Conservation (phyloP, 2,797 vertebrate species). For the Galaxias olidus region DNA sequence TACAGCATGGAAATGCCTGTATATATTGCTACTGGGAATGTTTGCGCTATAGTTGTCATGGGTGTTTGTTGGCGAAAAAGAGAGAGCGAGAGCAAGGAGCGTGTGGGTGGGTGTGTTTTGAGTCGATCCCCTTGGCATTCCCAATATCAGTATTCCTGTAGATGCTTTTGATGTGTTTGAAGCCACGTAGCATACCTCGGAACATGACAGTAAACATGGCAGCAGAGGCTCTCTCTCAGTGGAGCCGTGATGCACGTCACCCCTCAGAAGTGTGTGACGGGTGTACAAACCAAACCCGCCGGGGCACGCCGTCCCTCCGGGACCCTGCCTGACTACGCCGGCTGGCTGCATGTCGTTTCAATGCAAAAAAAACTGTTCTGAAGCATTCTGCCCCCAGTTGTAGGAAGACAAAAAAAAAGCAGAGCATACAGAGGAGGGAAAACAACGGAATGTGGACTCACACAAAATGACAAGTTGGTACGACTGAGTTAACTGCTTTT, state of each 20-base stretch:
- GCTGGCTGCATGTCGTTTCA: slow-evolving; percentile 58
- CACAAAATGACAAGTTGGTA: slow-evolving; percentile 60
- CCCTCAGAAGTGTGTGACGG: slow-evolving; percentile 77
- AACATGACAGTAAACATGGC: slow-evolving; percentile 82
- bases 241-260: slow-evolving; percentile 74
- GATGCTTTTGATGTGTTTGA: slow-evolving; percentile 79
- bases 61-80: slow-evolving; percentile 28
- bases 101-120: slow-evolving; percentile 56
- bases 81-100: slow-evolving; percentile 22
- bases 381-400: slow-evolving; percentile 47
- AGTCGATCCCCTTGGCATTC: slow-evolving; percentile 66
- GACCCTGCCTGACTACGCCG: slow-evolving; percentile 53
- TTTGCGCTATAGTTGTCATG: slow-evolving; percentile 1
- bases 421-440: slow-evolving; percentile 44
- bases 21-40: no score
- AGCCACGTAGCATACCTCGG: slow-evolving; percentile 76
- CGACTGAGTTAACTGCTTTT: slow-evolving; percentile 63
- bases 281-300: slow-evolving; percentile 76
- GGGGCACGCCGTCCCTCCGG: slow-evolving; percentile 67
- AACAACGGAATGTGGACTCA: slow-evolving; percentile 50
- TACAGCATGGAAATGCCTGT: no score
- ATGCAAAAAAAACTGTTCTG: slow-evolving; percentile 39
- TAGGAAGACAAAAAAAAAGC: slow-evolving; percentile 55
- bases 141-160: slow-evolving; percentile 79
- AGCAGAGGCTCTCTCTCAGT: slow-evolving; percentile 76